Evolutionary conservation across 2,888 invertebrate genomes (phyloP), one percentile per base, ranked within the genome.

Genomic region (Lapara coniferarum): DNA sequence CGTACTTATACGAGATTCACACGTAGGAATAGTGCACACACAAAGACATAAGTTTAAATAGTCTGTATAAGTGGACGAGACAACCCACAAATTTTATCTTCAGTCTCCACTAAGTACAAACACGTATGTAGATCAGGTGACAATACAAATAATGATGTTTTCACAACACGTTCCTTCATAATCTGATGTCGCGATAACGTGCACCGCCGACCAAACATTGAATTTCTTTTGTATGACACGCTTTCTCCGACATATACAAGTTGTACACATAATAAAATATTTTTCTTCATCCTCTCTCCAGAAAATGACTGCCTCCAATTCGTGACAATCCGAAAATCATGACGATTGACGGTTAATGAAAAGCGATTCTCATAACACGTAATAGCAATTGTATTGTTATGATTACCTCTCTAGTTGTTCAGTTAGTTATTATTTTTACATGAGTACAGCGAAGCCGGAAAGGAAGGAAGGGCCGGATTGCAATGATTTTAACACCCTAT

Each of bases 91-190:
- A 74, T 80, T 81, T 85, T 89, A 89, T 89, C 89, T 82, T 72
- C 74, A 72, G 89, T 89, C 89, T 82, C 72, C 74, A 72, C 76
- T 78, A 78, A 80, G 80, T 82, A 85, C 85, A 87, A 85, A 88
- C 86, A 87, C 74, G 76, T 80, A 85, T 84, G 84, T 89, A 87
- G 88, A 89, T 89, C 87, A 89, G 85, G 89, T 89, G 87, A 88
- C 87, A 86, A 80, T 85, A 87, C 86, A 88, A 91, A 89, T 89
- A 88, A 83, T 80, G 76, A 72, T 90, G 88, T 92, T 92, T 90
- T 87, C 88, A 81, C 83, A 88, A 79, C 85, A 82, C 89, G 91
- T 92, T 89, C 91, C 85, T 86, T 78, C 72, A 80, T 86, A 88
- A 90, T 89, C 90, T 89, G 80, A 81, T 83, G 84, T 81, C 83